Percentiles rank a stretch among this genome's conserved stretches.
These are phyloP conservation scores for Neoascia interrupta DNA, from an alignment of 2,888 invertebrate species.

Conservation along the genomic window DNA sequence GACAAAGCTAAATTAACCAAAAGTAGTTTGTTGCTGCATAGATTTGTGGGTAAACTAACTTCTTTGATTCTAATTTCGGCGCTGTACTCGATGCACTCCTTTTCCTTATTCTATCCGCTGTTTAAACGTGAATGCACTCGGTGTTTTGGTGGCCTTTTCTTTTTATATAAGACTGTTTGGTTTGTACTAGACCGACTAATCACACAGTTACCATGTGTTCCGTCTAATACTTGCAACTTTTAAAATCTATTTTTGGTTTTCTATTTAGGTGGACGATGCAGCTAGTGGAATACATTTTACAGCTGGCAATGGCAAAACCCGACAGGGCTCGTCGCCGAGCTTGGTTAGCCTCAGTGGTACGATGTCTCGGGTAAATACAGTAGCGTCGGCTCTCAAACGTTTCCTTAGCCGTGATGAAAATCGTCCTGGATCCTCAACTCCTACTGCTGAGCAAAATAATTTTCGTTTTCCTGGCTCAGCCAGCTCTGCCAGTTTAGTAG, in stretches of 20 bases:
- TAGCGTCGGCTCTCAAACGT: conserved; percentile 88
- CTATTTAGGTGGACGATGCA: conserved; percentile 84
- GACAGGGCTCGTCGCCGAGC: conserved; percentile 80
- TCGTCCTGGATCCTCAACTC: conserved; percentile 79
- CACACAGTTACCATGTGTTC: conserved; percentile 11
- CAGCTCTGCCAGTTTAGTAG: conserved; percentile 77
- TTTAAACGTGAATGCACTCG: conserved; percentile 52
- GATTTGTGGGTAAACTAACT: conserved; percentile 36
- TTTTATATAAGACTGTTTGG: conserved; percentile 41
- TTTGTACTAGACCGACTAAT: conserved; percentile 41
- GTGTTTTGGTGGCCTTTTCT: conserved; percentile 44
- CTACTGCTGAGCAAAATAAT: conserved; percentile 75
- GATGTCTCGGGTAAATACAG: conserved; percentile 87
- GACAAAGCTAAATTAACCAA: too few species aligned
- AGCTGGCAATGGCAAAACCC: conserved; percentile 82
- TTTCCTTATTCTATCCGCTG: conserved; percentile 23
- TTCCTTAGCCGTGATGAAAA: conserved; percentile 88
- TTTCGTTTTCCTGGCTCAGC: conserved; percentile 78
- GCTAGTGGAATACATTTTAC: conserved; percentile 88
- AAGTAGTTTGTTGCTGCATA: conserved; percentile 5
- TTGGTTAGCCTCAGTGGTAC: conserved; percentile 80
- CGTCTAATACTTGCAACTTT: not conserved
- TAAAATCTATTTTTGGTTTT: too few species aligned
- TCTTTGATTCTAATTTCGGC: conserved; percentile 63
- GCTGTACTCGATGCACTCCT: conserved; percentile 38